A percentile compares a stretch with the other conserved stretches of the same genome.
Conservation (phyloP, 2,113 vertebrate species). For the Pipa parva region DNA sequence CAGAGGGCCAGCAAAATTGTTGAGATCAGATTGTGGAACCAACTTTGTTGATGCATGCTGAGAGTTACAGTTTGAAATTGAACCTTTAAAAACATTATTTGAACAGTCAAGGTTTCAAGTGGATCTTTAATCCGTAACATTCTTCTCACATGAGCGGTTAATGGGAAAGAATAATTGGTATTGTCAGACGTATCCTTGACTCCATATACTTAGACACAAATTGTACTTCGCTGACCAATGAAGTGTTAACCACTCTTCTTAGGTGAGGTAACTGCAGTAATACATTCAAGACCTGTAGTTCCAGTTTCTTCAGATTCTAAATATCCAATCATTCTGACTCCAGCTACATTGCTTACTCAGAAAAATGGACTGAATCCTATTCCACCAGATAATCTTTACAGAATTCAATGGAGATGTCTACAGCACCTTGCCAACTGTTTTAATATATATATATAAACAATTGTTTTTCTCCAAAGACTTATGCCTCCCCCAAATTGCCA, state of each 20-base stretch:
- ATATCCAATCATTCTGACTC: too few species aligned
- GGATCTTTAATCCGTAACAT: too few species aligned
- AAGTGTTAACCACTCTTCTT: background rate
- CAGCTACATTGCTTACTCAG: too few species aligned
- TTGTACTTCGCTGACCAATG: background rate
- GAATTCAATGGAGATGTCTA: too few species aligned
- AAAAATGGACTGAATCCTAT: background rate
- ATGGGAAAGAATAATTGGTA: background rate
- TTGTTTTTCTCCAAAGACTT: too few species aligned
- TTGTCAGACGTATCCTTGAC: background rate
- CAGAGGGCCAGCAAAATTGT: background rate
- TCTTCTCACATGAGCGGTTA: background rate
- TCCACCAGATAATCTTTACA: too few species aligned
- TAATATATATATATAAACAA: too few species aligned
- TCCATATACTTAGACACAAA: background rate
- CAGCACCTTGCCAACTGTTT: too few species aligned
- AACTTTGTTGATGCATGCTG: background rate
- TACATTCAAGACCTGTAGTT: background rate
- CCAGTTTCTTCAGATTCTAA: background rate
- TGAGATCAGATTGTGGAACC: background rate
- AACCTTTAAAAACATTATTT: too few species aligned
- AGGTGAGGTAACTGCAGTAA: background rate
- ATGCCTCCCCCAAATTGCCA: too few species aligned
- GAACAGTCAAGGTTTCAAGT: too few species aligned
- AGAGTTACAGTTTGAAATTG: background rate